Evolutionary conservation across 2,113 vertebrate genomes (phyloP), one percentile per base, ranked within the genome.

Genomic region (Bufo bufo): DNA sequence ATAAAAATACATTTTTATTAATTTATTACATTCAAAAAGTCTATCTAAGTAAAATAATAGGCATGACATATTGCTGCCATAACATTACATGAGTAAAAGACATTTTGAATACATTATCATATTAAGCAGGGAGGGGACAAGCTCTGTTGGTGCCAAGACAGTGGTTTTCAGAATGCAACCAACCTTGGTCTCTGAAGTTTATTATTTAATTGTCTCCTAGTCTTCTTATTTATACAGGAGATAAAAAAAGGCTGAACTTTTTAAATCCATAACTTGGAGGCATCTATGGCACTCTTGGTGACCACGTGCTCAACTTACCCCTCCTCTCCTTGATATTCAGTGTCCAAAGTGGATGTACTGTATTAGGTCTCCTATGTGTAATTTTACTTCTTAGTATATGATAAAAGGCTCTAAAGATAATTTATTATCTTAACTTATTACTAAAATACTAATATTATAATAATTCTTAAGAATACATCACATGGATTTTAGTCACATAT

Each of bases 1-100:
- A 72, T 52, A 90, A 90, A 91, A 66, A 94, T 1, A 93, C 12
- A 92, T 49, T 12, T 12, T 47, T 14, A 4, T 90, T 0, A 17
- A 23, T 85, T 89, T 78, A 84, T 79, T 23, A 66, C 23, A 72
- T 4, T 72, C 2, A 45, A 45, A 45, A 45, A 45, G 4, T 43
- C 12, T 14, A 72, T 43, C 45, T 72, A 72, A 72, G 6, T 16
- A 13, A 43, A 71, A 12, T 23, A 0, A 61, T 17, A 61, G 16
- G 17, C 59, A 61, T 33, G 23, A 6, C 59, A 19, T 3, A 61
- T 61, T 4, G 16, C 4, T 19, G 4, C 9, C 16, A 61, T 16
- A 61, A 19, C 59, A 61, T 61, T 61, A 19, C 16, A 19, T 19
- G 3, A 61, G 17, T 4, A 69, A 11, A 17, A 16, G 6, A 16